Base-by-base conservation (phyloP, 1,140 invertebrate species). In the Drosophila triauraria region DNA sequence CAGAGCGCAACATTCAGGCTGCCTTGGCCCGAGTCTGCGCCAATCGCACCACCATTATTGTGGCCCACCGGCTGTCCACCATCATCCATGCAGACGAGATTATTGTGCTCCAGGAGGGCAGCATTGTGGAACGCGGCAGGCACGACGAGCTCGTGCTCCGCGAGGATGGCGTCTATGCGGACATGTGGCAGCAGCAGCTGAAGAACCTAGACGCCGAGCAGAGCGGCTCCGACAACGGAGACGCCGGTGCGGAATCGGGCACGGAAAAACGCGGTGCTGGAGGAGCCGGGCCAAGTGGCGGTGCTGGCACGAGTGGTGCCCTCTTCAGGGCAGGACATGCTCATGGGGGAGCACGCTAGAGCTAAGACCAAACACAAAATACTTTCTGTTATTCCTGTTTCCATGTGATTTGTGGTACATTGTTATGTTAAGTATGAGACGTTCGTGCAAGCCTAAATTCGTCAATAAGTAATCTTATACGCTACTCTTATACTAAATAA, bases 1-100 rank as follows among this genome's bases (percentile, higher is more conserved):
- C 97, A 0, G 97, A 98, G 91, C 94, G 97, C 53, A 97, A 97
- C 84, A 98, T 98, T 88, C 97, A 96, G 94, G 93, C 95, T 9
- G 97, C 97, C 1, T 93, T 98, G 47, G 94, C 95, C 48, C 93
- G 94, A 75, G 95, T 98, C 32, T 96, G 97, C 93, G 93, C 95
- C 2, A 97, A 98, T 93, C 95, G 97, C 35, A 99, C 98, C 1
- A 98, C 98, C 0, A 95, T 99, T 38, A 97, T 99, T 44, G 96
- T 99, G 23, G 98, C 98, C 2, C 98, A 99, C 93, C 94, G 97
- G 71, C 93, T 99, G 23, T 99, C 98, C 0, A 99, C 98, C 0
- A 96, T 99, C 70, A 97, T 98, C 78, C 96, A 98, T 92, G 97
- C 97, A 0, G 97, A 99, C 93, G 96, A 98, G 93, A 99, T 99